Conservation (phyloP, 2,797 vertebrate species). For the Pogoniulus pusillus region DNA sequence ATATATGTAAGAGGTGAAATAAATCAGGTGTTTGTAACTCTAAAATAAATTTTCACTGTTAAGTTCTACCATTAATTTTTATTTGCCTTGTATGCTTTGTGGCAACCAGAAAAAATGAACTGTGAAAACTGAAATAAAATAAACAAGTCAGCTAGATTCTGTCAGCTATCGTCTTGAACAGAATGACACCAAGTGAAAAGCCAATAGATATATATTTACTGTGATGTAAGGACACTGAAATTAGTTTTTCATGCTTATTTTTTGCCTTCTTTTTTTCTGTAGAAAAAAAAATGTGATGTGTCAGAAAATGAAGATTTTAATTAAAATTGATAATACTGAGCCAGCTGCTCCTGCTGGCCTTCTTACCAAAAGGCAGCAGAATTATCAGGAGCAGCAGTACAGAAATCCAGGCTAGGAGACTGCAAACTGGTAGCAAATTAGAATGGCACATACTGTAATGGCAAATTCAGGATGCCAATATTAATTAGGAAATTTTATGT, state of each 20-base stretch:
- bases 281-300: neutral
- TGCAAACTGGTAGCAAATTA: neutral
- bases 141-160: neutral
- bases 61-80: neutral
- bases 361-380: neutral
- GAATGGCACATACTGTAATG: neutral
- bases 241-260: neutral
- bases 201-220: neutral
- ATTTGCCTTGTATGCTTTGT: neutral
- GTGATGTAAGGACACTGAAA: neutral
- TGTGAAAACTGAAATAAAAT: neutral
- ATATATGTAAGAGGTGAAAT: neutral
- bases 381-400: neutral
- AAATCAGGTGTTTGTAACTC: neutral
- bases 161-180: neutral
- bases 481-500: constrained; percentile 25
- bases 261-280: neutral
- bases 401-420: neutral
- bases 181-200: neutral
- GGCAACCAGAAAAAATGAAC: neutral
- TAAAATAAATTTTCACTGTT: neutral
- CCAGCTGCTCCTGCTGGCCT: neutral
- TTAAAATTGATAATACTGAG: constrained; percentile 24
- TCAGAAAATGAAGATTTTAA: constrained; percentile 4
- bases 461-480: constrained; percentile 22